These are phyloP conservation scores for Sinella curviseta DNA, from an alignment of 1,140 invertebrate genomes.

Conservation along the genomic window DNA sequence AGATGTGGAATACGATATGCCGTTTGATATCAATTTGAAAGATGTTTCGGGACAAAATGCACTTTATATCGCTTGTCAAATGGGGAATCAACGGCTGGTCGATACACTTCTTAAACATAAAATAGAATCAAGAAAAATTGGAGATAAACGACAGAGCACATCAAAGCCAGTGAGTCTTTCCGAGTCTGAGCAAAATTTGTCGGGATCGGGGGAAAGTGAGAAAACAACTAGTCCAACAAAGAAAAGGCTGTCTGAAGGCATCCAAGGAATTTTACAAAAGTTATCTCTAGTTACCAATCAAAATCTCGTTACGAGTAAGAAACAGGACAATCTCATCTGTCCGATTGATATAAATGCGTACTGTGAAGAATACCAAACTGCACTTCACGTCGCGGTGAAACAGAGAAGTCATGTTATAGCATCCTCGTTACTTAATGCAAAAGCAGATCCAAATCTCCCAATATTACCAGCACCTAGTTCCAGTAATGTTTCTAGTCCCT, in stretches of 20 bases:
- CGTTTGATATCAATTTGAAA: conserved; percentile 85
- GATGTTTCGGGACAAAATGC: conserved; percentile 87
- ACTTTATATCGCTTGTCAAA: conserved; percentile 80
- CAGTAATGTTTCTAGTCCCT: conserved; percentile 20
- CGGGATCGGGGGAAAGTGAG: neutral
- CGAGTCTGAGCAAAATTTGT: conserved; percentile 27
- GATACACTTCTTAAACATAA: conserved; percentile 74
- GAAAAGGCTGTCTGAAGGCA: conserved; percentile 75
- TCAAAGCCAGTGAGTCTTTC: conserved; percentile 38
- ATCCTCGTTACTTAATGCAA: conserved; percentile 67
- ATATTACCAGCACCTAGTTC: conserved; percentile 38
- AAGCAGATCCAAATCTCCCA: conserved; percentile 58
- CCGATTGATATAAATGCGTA: conserved; percentile 74
- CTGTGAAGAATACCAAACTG: conserved; percentile 75
- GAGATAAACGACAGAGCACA: conserved; percentile 47
- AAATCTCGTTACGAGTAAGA: conserved; percentile 37
- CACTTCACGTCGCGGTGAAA: conserved; percentile 75
- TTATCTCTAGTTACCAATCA: conserved; percentile 55
- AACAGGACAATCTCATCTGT: conserved; percentile 62
- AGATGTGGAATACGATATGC: conserved; percentile 70
- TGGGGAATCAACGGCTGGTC: conserved; percentile 79
- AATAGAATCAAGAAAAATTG: conserved; percentile 66
- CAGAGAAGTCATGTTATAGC: conserved; percentile 74
- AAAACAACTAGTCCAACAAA: conserved; percentile 63
- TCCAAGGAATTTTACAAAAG: conserved; percentile 81